Conservation (phyloP, 2,113 vertebrate genomes). For the Numida meleagris region DNA sequence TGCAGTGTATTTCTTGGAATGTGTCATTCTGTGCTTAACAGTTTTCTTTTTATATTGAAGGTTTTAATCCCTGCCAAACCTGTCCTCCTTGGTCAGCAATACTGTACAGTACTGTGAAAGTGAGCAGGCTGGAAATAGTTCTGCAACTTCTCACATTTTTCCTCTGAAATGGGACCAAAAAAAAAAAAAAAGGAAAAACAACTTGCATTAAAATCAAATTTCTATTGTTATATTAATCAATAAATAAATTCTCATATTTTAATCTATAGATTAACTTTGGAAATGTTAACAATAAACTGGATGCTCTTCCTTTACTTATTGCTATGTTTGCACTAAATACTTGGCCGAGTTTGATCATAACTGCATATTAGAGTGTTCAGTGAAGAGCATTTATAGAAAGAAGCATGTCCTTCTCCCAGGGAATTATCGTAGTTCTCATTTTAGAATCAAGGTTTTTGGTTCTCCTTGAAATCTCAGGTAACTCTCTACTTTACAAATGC, state of each 20-base stretch:
- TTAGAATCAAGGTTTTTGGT: background rate
- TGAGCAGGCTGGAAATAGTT: background rate
- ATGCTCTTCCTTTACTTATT: background rate
- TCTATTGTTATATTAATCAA: background rate
- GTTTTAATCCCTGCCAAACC: background rate
- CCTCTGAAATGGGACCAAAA: background rate
- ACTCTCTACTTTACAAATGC: background rate
- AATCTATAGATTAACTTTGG: constrained; percentile 5
- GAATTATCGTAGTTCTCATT: background rate
- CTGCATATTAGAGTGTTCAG: background rate
- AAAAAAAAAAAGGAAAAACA: background rate
- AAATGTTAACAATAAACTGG: background rate
- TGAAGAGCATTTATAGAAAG: background rate
- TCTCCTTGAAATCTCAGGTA: background rate
- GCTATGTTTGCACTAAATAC: background rate
- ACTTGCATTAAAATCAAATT: background rate
- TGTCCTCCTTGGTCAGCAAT: background rate
- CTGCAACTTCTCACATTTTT: background rate
- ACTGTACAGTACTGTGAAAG: background rate
- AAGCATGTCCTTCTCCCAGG: background rate
- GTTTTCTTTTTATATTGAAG: background rate
- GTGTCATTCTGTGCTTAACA: background rate
- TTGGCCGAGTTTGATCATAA: background rate
- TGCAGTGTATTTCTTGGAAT: background rate
- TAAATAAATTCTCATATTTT: background rate